phyloP scores from a whole-genome alignment of 1,140 invertebrate genomes.

The Lepidurus couesii region DNA sequence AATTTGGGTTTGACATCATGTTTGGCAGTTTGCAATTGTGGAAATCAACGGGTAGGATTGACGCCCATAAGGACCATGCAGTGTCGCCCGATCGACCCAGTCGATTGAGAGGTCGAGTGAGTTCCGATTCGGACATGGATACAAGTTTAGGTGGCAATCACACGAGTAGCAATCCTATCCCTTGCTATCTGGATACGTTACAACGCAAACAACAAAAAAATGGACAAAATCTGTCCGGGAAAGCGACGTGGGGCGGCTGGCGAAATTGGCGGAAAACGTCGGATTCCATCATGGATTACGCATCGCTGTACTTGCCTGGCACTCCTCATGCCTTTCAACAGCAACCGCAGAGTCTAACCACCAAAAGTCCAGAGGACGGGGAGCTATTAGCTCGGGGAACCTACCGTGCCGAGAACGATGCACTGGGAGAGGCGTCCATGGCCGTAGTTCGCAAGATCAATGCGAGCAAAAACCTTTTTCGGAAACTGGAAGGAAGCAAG shows the following conservation, averaged over 20 bases:
- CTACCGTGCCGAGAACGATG: background rate
- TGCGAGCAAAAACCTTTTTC: conserved; percentile 15
- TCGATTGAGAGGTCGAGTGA: conserved; percentile 15
- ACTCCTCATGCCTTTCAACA: background rate
- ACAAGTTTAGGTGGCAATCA: conserved; percentile 29
- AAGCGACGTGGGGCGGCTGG: conserved; percentile 33
- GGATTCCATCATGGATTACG: conserved; percentile 34
- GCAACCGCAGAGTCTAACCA: conserved; percentile 4
- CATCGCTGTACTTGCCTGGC: background rate
- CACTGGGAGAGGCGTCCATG: background rate
- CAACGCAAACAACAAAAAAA: background rate
- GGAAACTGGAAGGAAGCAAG: conserved; percentile 3
- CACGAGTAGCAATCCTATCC: background rate
- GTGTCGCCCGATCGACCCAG: background rate
- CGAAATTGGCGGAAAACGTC: conserved; percentile 33
- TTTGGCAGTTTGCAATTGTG: conserved; percentile 27
- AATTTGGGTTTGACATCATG: background rate
- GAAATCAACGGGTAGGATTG: conserved; percentile 33
- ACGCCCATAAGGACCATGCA: conserved; percentile 26
- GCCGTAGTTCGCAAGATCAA: conserved; percentile 8
- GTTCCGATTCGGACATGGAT: conserved; percentile 8
- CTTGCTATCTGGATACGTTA: conserved; percentile 28
- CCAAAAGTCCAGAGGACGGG: background rate
- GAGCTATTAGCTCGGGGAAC: background rate
- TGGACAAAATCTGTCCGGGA: conserved; percentile 28